Conservation (phyloP, 2,113 vertebrate genomes). For the Lophura nycthemera region DNA sequence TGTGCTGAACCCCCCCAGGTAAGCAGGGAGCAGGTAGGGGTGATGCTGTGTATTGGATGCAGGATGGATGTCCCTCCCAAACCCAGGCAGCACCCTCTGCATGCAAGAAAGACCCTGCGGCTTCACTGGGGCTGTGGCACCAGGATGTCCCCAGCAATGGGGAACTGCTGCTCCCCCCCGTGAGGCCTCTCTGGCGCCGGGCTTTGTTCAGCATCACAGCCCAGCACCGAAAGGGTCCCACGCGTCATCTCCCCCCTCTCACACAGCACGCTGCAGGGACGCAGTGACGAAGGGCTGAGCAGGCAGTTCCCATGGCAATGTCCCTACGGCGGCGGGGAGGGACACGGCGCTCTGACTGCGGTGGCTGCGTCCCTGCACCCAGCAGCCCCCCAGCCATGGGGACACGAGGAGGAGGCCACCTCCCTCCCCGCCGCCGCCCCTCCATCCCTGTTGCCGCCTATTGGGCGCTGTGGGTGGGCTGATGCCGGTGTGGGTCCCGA, state of each 20-base stretch:
- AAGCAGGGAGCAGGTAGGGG: background rate
- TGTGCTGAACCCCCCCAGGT: background rate
- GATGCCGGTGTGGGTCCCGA: background rate
- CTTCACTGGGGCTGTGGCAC: background rate
- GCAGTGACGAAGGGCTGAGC: background rate
- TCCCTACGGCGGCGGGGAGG: background rate
- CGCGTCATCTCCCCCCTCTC: too few relatives aligned
- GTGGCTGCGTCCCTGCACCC: fast-evolving
- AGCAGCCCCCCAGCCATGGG: background rate
- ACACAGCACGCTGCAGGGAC: background rate
- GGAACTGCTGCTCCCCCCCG: fast-evolving
- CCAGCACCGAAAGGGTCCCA: background rate
- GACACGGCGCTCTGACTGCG: fast-evolving
- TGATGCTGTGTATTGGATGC: background rate
- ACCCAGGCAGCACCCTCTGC: background rate
- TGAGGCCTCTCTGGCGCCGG: fast-evolving
- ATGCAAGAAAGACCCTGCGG: background rate
- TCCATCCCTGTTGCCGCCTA: background rate
- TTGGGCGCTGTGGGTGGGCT: background rate
- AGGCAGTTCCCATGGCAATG: background rate
- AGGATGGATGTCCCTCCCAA: background rate
- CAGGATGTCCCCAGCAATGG: fast-evolving
- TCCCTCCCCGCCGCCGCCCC: background rate
- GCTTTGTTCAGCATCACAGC: background rate
- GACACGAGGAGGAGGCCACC: background rate